Base-by-base conservation (phyloP, 2,113 vertebrate genomes). In the Phycodurus eques region DNA sequence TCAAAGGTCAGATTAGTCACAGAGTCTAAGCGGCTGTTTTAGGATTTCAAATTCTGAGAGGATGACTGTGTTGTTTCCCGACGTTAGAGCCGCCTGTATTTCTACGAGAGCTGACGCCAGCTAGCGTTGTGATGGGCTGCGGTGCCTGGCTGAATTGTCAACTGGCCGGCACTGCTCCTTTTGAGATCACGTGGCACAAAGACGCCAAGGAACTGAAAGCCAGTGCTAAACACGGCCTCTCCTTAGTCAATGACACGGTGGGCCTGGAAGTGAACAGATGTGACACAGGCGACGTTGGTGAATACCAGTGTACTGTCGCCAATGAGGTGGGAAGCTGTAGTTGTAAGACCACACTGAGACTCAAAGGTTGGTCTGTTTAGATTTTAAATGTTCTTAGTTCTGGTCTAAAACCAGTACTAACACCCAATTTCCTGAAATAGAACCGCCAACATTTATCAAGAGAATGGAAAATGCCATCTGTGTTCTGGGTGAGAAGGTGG, bases 301-400 rank as follows among this genome's bases (percentile, higher is more conserved):
- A 98, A 85, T 99, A 99, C 86, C 95, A 95, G 75, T 98, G 96
- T 67, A 92, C 94, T 51, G 88, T 98, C 71, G 83, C 95, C 79
- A 99, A 98, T 13, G 96, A 98, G 87, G 95, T 94, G 0, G 96
- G 97, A 65, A 97, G 94, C 86, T 98, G 95, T 75, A 93, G 92
- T 20, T 96, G 94, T 89, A 95, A 88, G 53, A 88, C 95, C n/a
- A 91, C 85, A 14, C 92, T 99, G 13, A 88, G 76, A 70, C 93
- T 98, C 76, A 98, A 99, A 99, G 98, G 98, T 99, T 87, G 89
- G 95, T 95, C 71, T 10, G 0, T 42, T 80, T 8, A 15, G 42
- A 61, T 42, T 65, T 27, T 77, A 10, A 7, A 42, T 47, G 39
- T 11, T n/a, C 35, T 62, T 8, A 33, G 51, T 62, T 11, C 27